phyloP scores from a whole-genome alignment of 2,797 vertebrate genomes.

The Halcyon badia region DNA sequence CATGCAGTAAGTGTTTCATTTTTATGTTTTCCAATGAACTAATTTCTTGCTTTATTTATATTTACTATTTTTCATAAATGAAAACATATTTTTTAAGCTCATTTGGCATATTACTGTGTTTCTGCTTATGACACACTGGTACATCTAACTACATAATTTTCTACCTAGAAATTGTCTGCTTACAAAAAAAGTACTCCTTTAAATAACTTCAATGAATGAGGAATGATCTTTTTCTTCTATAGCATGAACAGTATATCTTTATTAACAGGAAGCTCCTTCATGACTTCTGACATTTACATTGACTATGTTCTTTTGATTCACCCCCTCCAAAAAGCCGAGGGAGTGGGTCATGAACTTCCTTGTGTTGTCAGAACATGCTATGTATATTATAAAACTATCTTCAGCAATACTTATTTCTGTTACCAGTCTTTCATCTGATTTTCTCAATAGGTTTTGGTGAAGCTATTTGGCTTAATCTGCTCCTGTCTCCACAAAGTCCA shows the following conservation, averaged over 20 bases:
- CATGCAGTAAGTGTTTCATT: not conserved
- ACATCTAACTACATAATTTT: not conserved
- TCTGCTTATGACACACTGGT: not conserved
- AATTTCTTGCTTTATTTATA: not conserved
- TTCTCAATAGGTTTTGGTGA: not conserved
- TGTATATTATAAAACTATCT: not conserved
- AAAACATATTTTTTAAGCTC: not conserved
- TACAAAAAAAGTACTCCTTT: not conserved
- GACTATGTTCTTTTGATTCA: not conserved
- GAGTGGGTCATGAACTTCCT: not conserved
- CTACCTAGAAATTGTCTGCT: not conserved
- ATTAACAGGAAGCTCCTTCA: not conserved
- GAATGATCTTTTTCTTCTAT: not conserved
- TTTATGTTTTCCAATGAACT: not conserved
- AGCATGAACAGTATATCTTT: rapidly evolving
- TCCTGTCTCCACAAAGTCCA: not conserved
- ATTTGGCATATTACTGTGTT: not conserved
- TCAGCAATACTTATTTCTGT: not conserved
- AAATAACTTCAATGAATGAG: not conserved
- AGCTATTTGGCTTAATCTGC: not conserved
- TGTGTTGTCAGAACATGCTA: not conserved
- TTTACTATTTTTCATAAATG: not conserved
- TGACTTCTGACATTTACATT: not conserved
- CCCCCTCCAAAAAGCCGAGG: not conserved
- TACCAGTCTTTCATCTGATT: not conserved